These are phyloP conservation scores for Mastigias papua DNA, from an alignment of 30 jellyfish, hydroid and myxozoan species.

Conservation along the genomic window DNA sequence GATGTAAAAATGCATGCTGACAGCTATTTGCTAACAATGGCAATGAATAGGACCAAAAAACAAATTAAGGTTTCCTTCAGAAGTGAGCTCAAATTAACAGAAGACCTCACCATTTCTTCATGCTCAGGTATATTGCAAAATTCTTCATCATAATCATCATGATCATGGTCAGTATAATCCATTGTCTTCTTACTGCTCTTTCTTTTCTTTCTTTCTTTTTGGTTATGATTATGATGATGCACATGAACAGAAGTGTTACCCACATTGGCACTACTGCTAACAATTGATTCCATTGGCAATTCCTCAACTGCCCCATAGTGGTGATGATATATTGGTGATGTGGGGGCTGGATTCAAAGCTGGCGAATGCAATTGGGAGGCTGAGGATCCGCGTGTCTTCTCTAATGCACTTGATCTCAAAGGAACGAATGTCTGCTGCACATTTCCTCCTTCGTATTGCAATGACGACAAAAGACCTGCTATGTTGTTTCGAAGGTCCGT, in stretches of 20 bases:
- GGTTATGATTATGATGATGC: slow-evolving; percentile 2
- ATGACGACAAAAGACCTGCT: background rate
- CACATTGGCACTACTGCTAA: slow-evolving; percentile 1
- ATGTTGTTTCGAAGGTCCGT: slow-evolving; percentile 22
- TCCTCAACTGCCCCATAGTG: slow-evolving; percentile 34
- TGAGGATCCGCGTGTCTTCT: background rate
- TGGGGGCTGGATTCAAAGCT: background rate
- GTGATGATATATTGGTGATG: slow-evolving; percentile 43
- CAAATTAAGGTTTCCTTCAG: no score
- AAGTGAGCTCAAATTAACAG: no score
- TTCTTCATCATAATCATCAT: slow-evolving; percentile 32
- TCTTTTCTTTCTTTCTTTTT: background rate
- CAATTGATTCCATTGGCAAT: slow-evolving; percentile 10
- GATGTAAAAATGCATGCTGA: no score
- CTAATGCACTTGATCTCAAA: slow-evolving; percentile 15
- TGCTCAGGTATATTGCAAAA: slow-evolving; percentile 47
- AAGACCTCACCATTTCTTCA: slow-evolving; percentile 46
- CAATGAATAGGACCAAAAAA: no score
- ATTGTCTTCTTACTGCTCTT: background rate
- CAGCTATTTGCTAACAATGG: no score
- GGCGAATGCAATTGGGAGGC: background rate
- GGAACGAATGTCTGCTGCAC: slow-evolving; percentile 20
- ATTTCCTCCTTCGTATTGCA: slow-evolving; percentile 1
- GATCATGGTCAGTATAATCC: no score
- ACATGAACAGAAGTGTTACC: slow-evolving; percentile 22